These are phyloP conservation scores for Callaeas wilsoni DNA, from an alignment of 2,113 vertebrate species.

Conservation along the genomic window DNA sequence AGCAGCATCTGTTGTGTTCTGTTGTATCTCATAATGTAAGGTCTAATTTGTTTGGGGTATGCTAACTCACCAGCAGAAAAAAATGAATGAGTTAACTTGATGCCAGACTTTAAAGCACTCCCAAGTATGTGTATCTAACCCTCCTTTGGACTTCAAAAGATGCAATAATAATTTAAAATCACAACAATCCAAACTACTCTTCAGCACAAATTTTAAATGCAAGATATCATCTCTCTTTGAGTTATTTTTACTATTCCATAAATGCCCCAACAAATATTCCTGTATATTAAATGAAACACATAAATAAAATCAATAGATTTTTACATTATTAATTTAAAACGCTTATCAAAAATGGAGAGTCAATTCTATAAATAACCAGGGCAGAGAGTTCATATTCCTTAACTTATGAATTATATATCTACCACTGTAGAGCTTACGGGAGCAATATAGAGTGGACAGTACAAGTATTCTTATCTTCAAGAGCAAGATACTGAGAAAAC, in stretches of 20 bases:
- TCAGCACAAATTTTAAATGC: not conserved
- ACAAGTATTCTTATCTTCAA: not conserved
- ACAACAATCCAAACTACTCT: not conserved
- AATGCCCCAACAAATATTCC: not conserved
- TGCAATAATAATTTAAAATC: not conserved
- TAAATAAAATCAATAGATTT: conserved; percentile 49
- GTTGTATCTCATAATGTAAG: not conserved
- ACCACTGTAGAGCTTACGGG: not conserved
- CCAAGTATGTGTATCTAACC: not conserved
- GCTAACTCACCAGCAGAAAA: not conserved
- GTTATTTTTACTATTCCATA: conserved; percentile 33
- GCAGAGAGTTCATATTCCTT: not conserved
- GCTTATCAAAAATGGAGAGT: not conserved
- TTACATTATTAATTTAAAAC: conserved; percentile 59
- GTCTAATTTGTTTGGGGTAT: not conserved
- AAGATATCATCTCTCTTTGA: not conserved
- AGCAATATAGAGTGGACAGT: not conserved
- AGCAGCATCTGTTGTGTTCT: not conserved
- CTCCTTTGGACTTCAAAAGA: not conserved
- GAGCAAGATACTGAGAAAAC: not conserved
- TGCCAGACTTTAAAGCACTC: not conserved
- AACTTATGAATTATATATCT: conserved; percentile 47
- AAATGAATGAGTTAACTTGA: not conserved
- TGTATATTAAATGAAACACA: conserved; percentile 42
- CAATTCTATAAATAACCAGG: conserved; percentile 33